phyloP scores from a whole-genome alignment of 1,140 invertebrate genomes.

The Zaprionus davidi region DNA sequence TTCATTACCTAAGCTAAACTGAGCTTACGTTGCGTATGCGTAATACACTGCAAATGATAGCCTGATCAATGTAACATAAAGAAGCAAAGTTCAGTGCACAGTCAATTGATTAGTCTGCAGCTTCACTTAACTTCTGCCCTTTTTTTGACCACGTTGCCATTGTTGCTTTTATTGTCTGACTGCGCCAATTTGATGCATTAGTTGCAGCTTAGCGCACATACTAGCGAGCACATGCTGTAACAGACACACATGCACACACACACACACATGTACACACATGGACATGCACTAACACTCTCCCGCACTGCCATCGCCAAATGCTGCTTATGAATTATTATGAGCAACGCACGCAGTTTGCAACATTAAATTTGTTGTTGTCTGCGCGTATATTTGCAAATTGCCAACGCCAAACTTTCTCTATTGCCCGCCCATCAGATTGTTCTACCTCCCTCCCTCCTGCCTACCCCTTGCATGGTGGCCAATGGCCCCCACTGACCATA shows the following conservation, averaged over 20 bases:
- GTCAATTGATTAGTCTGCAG: constrained; percentile 1
- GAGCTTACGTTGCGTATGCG: no score
- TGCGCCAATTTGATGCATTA: constrained; percentile 77
- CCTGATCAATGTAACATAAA: neutral
- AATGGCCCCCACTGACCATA: constrained; percentile 33
- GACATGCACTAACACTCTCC: constrained; percentile 2
- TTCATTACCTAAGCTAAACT: no score
- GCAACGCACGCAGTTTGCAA: constrained; percentile 77
- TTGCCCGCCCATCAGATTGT: neutral
- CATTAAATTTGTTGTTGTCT: constrained; percentile 78
- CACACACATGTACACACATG: no score
- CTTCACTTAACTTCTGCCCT: constrained; percentile 12
- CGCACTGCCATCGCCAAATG: constrained; percentile 70
- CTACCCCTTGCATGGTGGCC: neutral
- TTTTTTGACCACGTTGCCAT: constrained; percentile 15
- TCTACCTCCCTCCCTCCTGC: neutral
- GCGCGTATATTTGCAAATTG: constrained; percentile 74
- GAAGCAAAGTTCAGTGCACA: constrained; percentile 8
- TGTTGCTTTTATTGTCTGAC: constrained; percentile 35
- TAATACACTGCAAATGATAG: neutral
- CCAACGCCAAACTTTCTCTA: constrained; percentile 62
- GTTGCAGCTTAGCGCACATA: constrained; percentile 80
- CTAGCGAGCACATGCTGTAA: constrained; percentile 60
- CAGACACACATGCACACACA: constrained; percentile 8
- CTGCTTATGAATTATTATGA: constrained; percentile 83